phyloP scores from a whole-genome alignment of 92 coral and sea anemone species.

The Phymanthus crucifer region DNA sequence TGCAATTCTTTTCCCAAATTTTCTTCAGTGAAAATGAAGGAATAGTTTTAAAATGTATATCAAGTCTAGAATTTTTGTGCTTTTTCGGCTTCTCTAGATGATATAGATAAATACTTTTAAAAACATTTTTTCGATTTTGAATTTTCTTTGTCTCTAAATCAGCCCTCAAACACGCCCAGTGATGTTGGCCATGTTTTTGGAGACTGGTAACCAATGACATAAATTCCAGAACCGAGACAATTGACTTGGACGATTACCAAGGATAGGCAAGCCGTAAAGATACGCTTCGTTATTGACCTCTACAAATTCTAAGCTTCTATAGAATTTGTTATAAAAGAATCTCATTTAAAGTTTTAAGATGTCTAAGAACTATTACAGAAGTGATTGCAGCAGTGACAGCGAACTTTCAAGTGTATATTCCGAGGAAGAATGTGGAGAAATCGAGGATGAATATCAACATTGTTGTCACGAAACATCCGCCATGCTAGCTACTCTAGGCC shows the following conservation, averaged over 20 bases:
- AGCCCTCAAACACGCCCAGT: neutral
- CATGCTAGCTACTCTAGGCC: neutral
- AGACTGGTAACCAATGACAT: neutral
- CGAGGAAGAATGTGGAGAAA: neutral
- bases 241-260: neutral
- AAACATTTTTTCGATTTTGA: too few species aligned
- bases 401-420: neutral
- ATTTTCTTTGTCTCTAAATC: too few species aligned
- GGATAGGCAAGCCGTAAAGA: neutral
- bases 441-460: neutral
- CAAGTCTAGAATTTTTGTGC: too few species aligned
- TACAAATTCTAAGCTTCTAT: too few species aligned
- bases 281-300: neutral
- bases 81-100: too few species aligned
- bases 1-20: too few species aligned
- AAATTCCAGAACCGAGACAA: neutral
- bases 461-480: neutral
- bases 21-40: too few species aligned
- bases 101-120: too few species aligned
- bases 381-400: neutral
- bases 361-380: neutral
- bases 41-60: too few species aligned
- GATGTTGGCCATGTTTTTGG: neutral
- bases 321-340: neutral
- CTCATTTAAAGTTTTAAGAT: neutral